phyloP scores from a whole-genome alignment of 2,888 invertebrate species.

The Creontiades dilutus region DNA sequence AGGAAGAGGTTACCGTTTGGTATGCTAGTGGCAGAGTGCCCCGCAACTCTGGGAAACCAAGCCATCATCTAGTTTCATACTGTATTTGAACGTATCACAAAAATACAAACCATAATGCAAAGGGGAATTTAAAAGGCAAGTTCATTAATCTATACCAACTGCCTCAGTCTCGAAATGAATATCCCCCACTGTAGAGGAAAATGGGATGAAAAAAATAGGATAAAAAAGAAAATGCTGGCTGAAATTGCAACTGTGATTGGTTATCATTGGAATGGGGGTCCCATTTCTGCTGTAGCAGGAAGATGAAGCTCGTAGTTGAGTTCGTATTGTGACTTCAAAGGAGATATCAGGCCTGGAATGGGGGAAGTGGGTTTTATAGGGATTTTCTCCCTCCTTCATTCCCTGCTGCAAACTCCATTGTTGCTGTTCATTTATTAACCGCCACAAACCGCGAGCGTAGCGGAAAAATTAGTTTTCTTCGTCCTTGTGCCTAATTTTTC shows the following conservation, averaged over 20 bases:
- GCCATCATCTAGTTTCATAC: too few relatives aligned
- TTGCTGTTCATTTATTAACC: not conserved
- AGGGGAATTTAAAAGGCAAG: too few relatives aligned
- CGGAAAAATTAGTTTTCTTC: not conserved
- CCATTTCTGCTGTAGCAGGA: not conserved
- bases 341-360: not conserved
- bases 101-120: too few relatives aligned
- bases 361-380: not conserved
- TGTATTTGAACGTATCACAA: too few relatives aligned
- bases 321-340: slow-evolving; percentile 8
- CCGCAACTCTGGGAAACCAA: too few relatives aligned
- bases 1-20: too few relatives aligned
- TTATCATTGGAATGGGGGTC: not conserved
- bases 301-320: not conserved
- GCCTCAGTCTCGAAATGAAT: too few relatives aligned
- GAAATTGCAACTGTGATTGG: not conserved
- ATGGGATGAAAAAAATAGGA: not conserved
- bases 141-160: too few relatives aligned
- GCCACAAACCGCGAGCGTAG: not conserved
- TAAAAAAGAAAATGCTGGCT: not conserved
- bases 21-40: too few relatives aligned
- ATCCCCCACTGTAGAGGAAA: not conserved
- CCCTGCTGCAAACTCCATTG: not conserved
- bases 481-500: not conserved
- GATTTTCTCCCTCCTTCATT: not conserved